Evolutionary conservation across 2,113 vertebrate genomes (phyloP).

Genomic region (Pseudorectes ferrugineus): DNA sequence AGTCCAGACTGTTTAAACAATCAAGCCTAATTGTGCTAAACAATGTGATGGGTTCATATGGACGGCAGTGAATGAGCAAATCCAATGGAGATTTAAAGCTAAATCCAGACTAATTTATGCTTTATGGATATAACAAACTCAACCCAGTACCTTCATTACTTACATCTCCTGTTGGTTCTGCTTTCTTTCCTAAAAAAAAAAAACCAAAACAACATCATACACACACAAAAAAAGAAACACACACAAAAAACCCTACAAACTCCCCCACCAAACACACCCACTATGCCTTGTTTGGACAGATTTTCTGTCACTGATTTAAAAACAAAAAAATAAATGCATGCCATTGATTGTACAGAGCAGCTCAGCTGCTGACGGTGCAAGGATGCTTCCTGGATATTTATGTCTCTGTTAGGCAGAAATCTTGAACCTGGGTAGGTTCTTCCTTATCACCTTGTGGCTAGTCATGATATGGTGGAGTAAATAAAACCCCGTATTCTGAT

Average conservation of each 20-base stretch:
- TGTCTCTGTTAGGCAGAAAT: background rate
- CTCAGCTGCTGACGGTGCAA: background rate
- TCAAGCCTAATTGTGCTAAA: slow-evolving; percentile 71
- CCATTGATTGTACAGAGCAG: background rate
- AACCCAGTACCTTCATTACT: background rate
- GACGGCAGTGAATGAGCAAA: slow-evolving; percentile 47
- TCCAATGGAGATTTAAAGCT: slow-evolving; percentile 54
- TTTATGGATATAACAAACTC: background rate
- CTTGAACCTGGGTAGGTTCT: background rate
- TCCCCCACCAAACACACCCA: fast-evolving
- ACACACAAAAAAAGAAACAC: background rate
- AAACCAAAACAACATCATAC: no score
- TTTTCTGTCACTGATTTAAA: background rate
- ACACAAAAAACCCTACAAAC: fast-evolving
- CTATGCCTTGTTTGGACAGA: background rate
- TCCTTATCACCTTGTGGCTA: background rate
- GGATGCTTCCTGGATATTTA: background rate
- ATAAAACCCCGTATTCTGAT: background rate
- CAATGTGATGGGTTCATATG: slow-evolving; percentile 50
- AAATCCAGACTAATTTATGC: background rate
- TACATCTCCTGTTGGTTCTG: background rate
- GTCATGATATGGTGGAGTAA: fast-evolving
- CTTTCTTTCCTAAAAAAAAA: background rate
- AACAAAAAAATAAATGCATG: background rate
- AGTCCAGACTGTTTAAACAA: slow-evolving; percentile 67